Evolutionary conservation across 2,797 vertebrate genomes (phyloP).

Genomic region (Sebastes hubbsi): DNA sequence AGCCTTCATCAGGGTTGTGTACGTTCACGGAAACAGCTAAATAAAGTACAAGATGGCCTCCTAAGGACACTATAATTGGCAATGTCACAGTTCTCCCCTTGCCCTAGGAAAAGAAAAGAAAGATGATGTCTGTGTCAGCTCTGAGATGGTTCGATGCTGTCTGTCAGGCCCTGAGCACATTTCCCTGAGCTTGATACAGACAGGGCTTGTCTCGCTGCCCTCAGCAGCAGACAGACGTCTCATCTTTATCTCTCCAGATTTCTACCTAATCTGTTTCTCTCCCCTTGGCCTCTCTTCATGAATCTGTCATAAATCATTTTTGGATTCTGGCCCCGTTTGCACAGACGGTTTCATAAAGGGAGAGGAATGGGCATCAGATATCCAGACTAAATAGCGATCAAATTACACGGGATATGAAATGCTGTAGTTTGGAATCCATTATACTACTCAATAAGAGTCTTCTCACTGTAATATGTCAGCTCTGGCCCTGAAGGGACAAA

Average conservation of each 20-base stretch:
- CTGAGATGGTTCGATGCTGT: slow-evolving; percentile 78
- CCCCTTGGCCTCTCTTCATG: slow-evolving; percentile 81
- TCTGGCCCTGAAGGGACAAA: slow-evolving; percentile 77
- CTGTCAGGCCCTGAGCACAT: slow-evolving; percentile 81
- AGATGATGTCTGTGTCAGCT: slow-evolving; percentile 79
- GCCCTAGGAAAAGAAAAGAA: slow-evolving; percentile 72
- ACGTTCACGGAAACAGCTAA: slow-evolving; percentile 49
- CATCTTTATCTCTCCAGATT: slow-evolving; percentile 85
- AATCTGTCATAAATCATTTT: slow-evolving; percentile 87
- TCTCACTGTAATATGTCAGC: slow-evolving; percentile 78
- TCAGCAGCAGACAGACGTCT: slow-evolving; percentile 81
- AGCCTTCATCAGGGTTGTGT: slow-evolving; percentile 31
- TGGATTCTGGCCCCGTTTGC: slow-evolving; percentile 79
- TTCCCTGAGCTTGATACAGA: slow-evolving; percentile 81
- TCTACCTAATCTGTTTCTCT: slow-evolving; percentile 84
- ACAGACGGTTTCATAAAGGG: slow-evolving; percentile 80
- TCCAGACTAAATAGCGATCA: slow-evolving; percentile 78
- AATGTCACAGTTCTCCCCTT: slow-evolving; percentile 75
- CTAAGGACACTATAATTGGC: slow-evolving; percentile 73
- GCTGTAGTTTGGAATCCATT: slow-evolving; percentile 80
- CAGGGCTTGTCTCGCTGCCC: slow-evolving; percentile 80
- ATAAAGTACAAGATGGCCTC: slow-evolving; percentile 62
- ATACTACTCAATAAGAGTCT: slow-evolving; percentile 77
- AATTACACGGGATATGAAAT: slow-evolving; percentile 80
- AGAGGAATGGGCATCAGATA: slow-evolving; percentile 77